Base-by-base conservation (phyloP, 2,888 invertebrate species). In the Microchrysa polita region DNA sequence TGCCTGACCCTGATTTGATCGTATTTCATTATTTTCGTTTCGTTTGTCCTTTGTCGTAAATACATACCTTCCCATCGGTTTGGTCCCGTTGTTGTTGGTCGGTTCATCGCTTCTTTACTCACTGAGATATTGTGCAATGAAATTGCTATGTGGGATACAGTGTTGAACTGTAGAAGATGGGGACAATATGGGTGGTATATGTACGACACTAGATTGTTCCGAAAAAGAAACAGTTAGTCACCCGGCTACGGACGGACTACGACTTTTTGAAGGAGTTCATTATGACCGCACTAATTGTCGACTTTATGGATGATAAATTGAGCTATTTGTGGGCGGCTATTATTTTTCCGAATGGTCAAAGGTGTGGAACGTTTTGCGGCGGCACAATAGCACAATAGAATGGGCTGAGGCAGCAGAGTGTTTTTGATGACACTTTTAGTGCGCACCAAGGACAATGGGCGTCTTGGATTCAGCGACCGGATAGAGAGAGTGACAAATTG, bases 291-390 rank as follows among this genome's bases (percentile, higher is more conserved):
- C 65, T 67, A 67, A 67, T 67, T 67, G 65, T 52, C 20, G 65
- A 48, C 65, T 67, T 60, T 67, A 67, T 67, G 52, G 65, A 67
- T 67, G 65, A 67, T 67, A 67, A 67, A 67, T 67, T 27, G 65
- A 67, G 65, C 22, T 67, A 48, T 67, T 67, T 67, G 65, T 67
- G 65, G 65, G 12, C 22, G 20, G n/a, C 22, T 22, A 23, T 44
- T 67, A 67, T 40, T 63, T 27, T 20, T 20, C 10, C 55, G 4
- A 7, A 10, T 16, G 18, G 55, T 1, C 20, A 5, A 20, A 1
- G 55, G 55, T 20, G 1, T 20, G 18, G 55, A 55, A 52, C 16
- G 12, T 52, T 52, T 14, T 52, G 5, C 16, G 52, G 9, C 10
- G 14, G 44, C 14, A 44, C 14, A 44, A 12, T 12, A 44, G 16